Base-by-base conservation (phyloP, 2,113 vertebrate genomes). In the Seriola aureovittata region DNA sequence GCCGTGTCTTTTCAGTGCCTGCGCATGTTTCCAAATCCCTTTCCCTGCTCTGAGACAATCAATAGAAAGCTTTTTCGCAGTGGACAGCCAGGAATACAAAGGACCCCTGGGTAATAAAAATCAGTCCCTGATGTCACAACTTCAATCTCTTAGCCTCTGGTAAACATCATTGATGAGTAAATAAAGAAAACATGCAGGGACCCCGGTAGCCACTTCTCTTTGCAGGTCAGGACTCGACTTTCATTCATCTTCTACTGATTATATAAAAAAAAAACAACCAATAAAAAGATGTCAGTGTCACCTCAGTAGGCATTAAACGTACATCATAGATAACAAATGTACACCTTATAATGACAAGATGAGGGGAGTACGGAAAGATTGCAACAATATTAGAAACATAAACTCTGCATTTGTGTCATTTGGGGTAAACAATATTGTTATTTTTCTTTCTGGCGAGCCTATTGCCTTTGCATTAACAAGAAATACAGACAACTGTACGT, bases 131-230 rank as follows among this genome's bases (percentile, higher is more conserved):
- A 84, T 84, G 88, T 82, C 46, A 48, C 85, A 83, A 63, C 84
- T 90, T 81, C 90, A 90, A 89, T 92, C 85, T 92, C 74, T 87
- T 70, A 76, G 78, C 84, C 5, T 21, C 81, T 84, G 76, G 85
- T 86, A 89, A 86, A 92, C 80, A 69, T 81, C 87, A 80, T 74
- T 90, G 85, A 88, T 73, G 86, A 91, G 89, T 91, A 88, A 91
- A 92, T 91, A 82, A 93, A 93, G 88, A 69, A 82, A 91, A 83
- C 76, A 80, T 74, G 80, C 75, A 38, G 74, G 9, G 8, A 48
- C 71, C 68, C 42, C 0, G 11, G n/a, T 55, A 8, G 63, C 36
- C 12, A n/a, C 71, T 82, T 81, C 81, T 72, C 50, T 48, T 42
- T 54, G 36, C 66, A 40, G 82, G 71, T 84, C 81, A 32, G 64